phyloP scores from a whole-genome alignment of 2,113 vertebrate genomes.

The Oncorhynchus mykiss region DNA sequence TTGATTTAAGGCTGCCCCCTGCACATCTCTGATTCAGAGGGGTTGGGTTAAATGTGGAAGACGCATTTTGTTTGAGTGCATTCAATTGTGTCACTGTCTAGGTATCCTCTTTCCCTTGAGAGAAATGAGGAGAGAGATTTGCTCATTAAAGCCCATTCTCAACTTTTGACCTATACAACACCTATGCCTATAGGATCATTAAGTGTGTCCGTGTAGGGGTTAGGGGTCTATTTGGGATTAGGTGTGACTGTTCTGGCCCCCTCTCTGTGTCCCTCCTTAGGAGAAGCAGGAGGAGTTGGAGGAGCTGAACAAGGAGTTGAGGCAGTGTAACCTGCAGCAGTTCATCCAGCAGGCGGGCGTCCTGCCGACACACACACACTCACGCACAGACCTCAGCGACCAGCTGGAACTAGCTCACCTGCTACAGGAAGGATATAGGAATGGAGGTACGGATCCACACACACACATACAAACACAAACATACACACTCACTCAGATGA shows the following conservation, averaged over 20 bases:
- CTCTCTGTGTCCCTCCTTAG: slow-evolving; percentile 65
- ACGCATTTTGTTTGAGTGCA: no score
- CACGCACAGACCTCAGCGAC: slow-evolving; percentile 74
- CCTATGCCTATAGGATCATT: neutral
- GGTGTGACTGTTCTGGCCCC: neutral
- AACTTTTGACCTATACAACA: neutral
- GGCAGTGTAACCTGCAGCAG: slow-evolving; percentile 97
- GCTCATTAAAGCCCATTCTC: neutral
- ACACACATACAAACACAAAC: slow-evolving; percentile 35
- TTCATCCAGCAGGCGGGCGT: slow-evolving; percentile 93
- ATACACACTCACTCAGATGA: no score
- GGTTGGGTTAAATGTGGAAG: no score
- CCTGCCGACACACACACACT: slow-evolving; percentile 60
- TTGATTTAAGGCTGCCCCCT: no score
- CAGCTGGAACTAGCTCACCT: slow-evolving; percentile 65
- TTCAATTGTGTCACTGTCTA: no score
- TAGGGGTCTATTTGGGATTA: neutral
- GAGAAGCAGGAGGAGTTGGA: slow-evolving; percentile 89
- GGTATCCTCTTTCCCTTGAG: no score
- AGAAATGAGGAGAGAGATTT: neutral
- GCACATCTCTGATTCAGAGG: no score
- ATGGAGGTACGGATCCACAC: slow-evolving; percentile 43
- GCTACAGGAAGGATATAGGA: slow-evolving; percentile 66
- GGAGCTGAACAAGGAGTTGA: slow-evolving; percentile 95
- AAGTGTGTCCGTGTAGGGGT: neutral